These are phyloP conservation scores for Mesorhabditis sp. DNA, from an alignment of 2,888 invertebrate genomes.

Conservation along the genomic window DNA sequence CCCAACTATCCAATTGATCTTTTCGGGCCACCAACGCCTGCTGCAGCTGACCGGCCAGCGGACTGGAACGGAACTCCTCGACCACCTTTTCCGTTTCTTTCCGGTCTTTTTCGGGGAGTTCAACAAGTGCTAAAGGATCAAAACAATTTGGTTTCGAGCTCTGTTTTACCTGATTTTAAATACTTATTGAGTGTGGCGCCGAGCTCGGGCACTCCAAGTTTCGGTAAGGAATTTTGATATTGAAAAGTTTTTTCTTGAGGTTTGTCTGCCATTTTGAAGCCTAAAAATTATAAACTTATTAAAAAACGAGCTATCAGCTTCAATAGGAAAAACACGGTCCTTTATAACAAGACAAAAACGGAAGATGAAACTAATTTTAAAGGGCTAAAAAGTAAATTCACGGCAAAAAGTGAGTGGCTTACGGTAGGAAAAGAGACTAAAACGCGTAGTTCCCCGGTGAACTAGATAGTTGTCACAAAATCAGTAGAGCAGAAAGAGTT, in stretches of 20 bases:
- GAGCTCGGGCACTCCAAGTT: conserved; percentile 34
- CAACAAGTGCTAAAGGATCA: conserved; percentile 26
- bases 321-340: no score
- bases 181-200: conserved; percentile 37
- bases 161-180: conserved; percentile 29
- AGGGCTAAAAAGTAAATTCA: no score
- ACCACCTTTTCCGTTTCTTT: conserved; percentile 20
- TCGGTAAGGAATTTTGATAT: conserved; percentile 24
- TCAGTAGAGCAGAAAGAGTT: no score
- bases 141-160: conserved; percentile 5
- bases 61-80: conserved; percentile 30
- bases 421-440: no score
- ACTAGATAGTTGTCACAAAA: no score
- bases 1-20: conserved; percentile 34
- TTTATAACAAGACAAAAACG: no score
- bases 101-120: conserved; percentile 22
- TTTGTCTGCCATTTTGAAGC: conserved; percentile 8
- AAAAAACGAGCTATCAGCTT: no score
- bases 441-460: no score
- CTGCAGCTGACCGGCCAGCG: conserved; percentile 26
- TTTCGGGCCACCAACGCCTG: conserved; percentile 28
- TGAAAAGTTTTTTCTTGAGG: conserved; percentile 21
- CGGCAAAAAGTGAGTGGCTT: no score
- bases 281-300: no score
- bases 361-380: no score